Conservation (phyloP, 2,888 invertebrate genomes). For the Nebria salina region DNA sequence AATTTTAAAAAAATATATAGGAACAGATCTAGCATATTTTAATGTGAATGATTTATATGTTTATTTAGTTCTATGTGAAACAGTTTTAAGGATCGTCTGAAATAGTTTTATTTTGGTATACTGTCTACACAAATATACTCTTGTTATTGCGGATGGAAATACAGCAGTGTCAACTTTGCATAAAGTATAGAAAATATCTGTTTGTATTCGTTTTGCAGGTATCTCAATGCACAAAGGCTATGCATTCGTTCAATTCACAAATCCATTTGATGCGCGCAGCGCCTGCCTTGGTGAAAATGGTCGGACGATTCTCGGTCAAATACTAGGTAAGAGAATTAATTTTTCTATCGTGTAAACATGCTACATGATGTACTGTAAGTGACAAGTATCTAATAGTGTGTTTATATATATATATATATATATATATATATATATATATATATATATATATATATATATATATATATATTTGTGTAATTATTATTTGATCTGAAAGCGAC, state of each 20-base stretch:
- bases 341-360: not conserved
- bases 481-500: too few species aligned
- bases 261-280: slow-evolving; percentile 77
- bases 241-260: slow-evolving; percentile 82
- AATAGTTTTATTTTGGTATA: not conserved
- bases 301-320: slow-evolving; percentile 77
- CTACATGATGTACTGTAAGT: too few species aligned
- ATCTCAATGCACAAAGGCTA: slow-evolving; percentile 86
- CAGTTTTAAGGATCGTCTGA: not conserved
- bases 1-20: too few species aligned
- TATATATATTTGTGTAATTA: too few species aligned
- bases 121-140: not conserved
- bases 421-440: too few species aligned
- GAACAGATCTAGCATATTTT: too few species aligned
- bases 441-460: too few species aligned
- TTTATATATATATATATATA: too few species aligned
- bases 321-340: slow-evolving; percentile 70
- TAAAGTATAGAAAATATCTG: slow-evolving; percentile 8
- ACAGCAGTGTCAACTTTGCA: not conserved
- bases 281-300: slow-evolving; percentile 80
- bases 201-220: slow-evolving; percentile 63
- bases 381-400: too few species aligned
- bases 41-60: too few species aligned
- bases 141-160: slow-evolving; percentile 2
- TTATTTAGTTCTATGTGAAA: not conserved